Evolutionary conservation across 2,888 invertebrate species (phyloP).

Genomic region (Portevinia maculata): DNA sequence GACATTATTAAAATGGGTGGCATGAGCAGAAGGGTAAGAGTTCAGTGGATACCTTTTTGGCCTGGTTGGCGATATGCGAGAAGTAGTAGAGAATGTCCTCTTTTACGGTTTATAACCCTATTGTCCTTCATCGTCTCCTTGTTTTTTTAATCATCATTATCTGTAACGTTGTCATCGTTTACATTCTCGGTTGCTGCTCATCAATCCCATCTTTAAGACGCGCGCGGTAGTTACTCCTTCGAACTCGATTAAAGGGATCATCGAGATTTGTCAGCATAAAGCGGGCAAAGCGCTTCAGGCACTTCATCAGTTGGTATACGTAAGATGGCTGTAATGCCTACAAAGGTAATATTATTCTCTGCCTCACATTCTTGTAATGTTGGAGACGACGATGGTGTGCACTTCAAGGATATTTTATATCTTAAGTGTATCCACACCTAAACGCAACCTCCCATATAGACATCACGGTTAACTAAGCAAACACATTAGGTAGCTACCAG

Average conservation of each 20-base stretch:
- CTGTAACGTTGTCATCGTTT: conserved; percentile 57
- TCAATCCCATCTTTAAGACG: conserved; percentile 62
- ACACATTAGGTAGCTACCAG: conserved; percentile 61
- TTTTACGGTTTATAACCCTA: conserved; percentile 74
- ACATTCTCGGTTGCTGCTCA: conserved; percentile 44
- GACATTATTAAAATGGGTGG: conserved; percentile 51
- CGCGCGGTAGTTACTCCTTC: conserved; percentile 41
- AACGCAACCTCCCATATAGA: conserved; percentile 36
- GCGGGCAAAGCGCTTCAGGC: conserved; percentile 62
- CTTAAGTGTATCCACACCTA: conserved; percentile 60
- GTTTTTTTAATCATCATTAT: conserved; percentile 71
- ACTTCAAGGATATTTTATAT: conserved; percentile 49
- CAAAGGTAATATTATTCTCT: conserved; percentile 68
- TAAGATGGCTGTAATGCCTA: conserved; percentile 60
- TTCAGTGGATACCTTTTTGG: conserved; percentile 71
- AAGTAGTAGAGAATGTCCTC: conserved; percentile 64
- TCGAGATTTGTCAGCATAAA: conserved; percentile 71
- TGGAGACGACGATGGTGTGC: conserved; percentile 35
- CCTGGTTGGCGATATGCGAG: conserved; percentile 56
- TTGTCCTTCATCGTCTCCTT: conserved; percentile 58
- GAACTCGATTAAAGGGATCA: conserved; percentile 72
- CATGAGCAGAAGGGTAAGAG: conserved; percentile 41
- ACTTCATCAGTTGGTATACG: conserved; percentile 22
- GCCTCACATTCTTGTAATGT: conserved; percentile 10
- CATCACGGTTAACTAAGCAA: conserved; percentile 72